Base-by-base conservation (phyloP, 2,113 vertebrate genomes). In the Larimichthys crocea region DNA sequence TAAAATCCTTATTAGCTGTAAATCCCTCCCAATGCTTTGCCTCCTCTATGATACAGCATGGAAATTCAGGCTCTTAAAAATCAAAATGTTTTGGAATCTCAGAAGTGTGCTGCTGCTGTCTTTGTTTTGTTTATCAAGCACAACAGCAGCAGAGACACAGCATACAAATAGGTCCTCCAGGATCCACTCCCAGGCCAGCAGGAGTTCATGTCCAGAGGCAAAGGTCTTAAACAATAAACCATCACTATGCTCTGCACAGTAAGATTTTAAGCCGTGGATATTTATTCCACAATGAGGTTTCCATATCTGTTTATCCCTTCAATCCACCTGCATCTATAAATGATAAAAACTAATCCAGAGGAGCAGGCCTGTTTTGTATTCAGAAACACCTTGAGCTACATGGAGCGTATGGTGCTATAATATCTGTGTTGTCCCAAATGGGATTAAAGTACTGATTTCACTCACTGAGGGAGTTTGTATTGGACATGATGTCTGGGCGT, bases 311-410 rank as follows among this genome's bases (percentile, higher is more conserved):
- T 91, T 85, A 92, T 88, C 91, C 87, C 84, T 84, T 69, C 84
- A 90, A 89, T 91, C 91, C 93, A 83, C 68, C 85, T 83, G 86
- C 84, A 79, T 88, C 89, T 79, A 83, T 82, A 88, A 69, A 86
- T 86, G 86, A 91, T 91, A 79, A 79, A 89, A 79, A 56, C 71
- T 87, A 89, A 90, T 89, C 89, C 82, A 31, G 82, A 85, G 78
- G 40, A 79, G 64, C 59, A 53, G 83, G 76, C 83, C 89, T 92
- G 90, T 80, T 93, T 80, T 91, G 88, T 77, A 86, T 92, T 91
- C 81, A 72, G 71, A 42, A 76, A 80, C 92, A 91, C 88, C 73
- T 78, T 57, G 42, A 82, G 79, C 84, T 73, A 50, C 62, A 76
- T 46, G 31, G 40, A 65, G 65, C 10, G 19, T 73, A 74, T 20